Evolutionary conservation across 1,140 invertebrate genomes (phyloP).

Genomic region (Drosophila kepulauana): DNA sequence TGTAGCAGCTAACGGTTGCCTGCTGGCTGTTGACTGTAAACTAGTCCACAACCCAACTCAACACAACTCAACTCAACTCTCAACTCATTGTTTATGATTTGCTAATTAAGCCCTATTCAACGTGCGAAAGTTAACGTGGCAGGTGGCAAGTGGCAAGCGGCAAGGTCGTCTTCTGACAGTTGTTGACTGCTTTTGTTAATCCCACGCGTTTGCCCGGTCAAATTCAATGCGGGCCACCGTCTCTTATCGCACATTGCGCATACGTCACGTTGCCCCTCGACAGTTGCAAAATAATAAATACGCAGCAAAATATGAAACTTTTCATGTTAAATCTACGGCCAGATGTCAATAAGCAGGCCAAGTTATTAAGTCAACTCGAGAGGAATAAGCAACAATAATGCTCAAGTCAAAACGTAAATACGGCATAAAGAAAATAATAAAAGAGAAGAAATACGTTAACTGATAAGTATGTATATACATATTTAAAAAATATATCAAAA

Average conservation of each 20-base stretch:
- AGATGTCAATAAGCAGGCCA: neutral
- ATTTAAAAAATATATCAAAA: too few relatives aligned
- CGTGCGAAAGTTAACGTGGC: slow-evolving; percentile 15
- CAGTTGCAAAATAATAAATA: too few relatives aligned
- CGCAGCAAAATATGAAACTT: neutral
- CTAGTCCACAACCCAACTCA: slow-evolving; percentile 13
- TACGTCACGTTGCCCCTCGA: too few relatives aligned
- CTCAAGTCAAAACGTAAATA: neutral
- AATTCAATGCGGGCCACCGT: too few relatives aligned
- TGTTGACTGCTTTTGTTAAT: neutral
- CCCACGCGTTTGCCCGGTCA: neutral
- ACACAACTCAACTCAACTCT: neutral
- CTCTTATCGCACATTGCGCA: too few relatives aligned
- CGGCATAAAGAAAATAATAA: neutral
- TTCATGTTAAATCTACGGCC: neutral
- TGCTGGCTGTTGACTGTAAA: slow-evolving; percentile 25
- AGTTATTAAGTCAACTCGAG: slow-evolving; percentile 1
- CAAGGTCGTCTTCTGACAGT: neutral
- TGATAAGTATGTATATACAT: too few relatives aligned
- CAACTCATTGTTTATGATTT: slow-evolving; percentile 28
- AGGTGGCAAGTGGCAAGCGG: neutral
- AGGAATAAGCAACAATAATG: neutral
- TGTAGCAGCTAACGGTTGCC: slow-evolving; percentile 8
- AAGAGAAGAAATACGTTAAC: too few relatives aligned
- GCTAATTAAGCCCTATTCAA: slow-evolving; percentile 30